Percentiles rank a stretch among this genome's conserved stretches.
Evolutionary conservation across 2,113 vertebrate species (phyloP).

Genomic region (Seriola dumerili): DNA sequence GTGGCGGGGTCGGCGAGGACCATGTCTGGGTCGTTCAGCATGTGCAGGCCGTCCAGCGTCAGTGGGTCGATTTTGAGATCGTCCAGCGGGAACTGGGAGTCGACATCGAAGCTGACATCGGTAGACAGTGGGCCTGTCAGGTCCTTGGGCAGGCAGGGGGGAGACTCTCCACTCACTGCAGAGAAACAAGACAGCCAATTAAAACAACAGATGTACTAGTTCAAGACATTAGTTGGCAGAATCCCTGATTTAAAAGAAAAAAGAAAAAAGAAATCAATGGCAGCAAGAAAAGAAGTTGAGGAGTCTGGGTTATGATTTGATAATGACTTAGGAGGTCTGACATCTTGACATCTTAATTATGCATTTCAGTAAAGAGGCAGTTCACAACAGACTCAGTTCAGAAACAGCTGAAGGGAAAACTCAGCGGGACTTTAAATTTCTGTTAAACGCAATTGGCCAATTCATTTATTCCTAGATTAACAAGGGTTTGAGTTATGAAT

Average conservation of each 20-base stretch:
- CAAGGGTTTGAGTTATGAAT: neutral
- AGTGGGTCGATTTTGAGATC: slow-evolving; percentile 98
- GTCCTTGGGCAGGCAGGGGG: slow-evolving; percentile 95
- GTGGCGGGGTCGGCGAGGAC: slow-evolving; percentile 95
- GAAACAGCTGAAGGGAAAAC: slow-evolving; percentile 7
- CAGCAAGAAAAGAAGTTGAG: slow-evolving; percentile 15
- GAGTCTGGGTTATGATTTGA: slow-evolving; percentile 45
- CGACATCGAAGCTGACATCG: slow-evolving; percentile 93
- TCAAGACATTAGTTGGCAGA: neutral
- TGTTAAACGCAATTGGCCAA: neutral
- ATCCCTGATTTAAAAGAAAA: neutral
- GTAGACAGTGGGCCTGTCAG: slow-evolving; percentile 91
- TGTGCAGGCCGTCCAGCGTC: slow-evolving; percentile 96
- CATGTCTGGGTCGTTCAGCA: slow-evolving; percentile 99
- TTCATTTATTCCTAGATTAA: neutral
- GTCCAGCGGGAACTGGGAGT: slow-evolving; percentile 96
- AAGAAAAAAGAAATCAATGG: neutral
- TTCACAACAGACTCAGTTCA: slow-evolving; percentile 5
- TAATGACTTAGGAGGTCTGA: slow-evolving; percentile 18
- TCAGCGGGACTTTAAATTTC: neutral
- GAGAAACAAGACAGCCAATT: neutral
- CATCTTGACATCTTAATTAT: slow-evolving; percentile 53
- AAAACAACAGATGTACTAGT: neutral
- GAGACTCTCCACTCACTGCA: slow-evolving; percentile 96
- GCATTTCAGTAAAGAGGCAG: slow-evolving; percentile 31